A percentile compares a stretch with the other conserved stretches of the same genome.
phyloP scores from a whole-genome alignment of 2,113 vertebrate genomes.

The Manacus vitellinus region DNA sequence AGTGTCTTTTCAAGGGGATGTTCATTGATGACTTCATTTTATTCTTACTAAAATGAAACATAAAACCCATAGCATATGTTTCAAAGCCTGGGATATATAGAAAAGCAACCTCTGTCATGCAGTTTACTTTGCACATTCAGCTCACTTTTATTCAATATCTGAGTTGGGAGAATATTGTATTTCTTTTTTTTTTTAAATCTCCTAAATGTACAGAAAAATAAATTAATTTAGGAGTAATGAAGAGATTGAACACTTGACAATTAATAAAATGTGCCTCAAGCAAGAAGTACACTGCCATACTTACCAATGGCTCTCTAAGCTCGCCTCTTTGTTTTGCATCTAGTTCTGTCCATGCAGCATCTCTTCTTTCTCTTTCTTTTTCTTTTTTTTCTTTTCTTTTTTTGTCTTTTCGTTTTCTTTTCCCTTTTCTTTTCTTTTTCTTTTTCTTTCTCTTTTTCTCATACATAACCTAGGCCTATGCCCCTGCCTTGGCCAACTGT shows the following conservation, averaged over 20 bases:
- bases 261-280: not conserved
- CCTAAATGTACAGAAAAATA: not conserved
- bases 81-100: not conserved
- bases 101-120: not conserved
- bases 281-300: not conserved
- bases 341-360: not conserved
- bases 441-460: not conserved
- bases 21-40: not conserved
- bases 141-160: not conserved
- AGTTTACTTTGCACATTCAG: not conserved
- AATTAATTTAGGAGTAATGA: not conserved
- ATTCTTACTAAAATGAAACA: not conserved
- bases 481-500: not conserved
- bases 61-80: not conserved
- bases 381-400: not conserved
- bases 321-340: not conserved
- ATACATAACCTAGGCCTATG: not conserved
- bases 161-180: not conserved
- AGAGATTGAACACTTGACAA: not conserved
- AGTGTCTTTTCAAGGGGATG: not conserved
- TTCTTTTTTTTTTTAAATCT: not conserved
- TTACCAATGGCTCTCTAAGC: not conserved
- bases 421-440: not conserved
- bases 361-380: not conserved
- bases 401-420: not conserved